These are phyloP conservation scores for Diaphora mendica DNA, from an alignment of 2,888 invertebrate genomes.

Conservation along the genomic window DNA sequence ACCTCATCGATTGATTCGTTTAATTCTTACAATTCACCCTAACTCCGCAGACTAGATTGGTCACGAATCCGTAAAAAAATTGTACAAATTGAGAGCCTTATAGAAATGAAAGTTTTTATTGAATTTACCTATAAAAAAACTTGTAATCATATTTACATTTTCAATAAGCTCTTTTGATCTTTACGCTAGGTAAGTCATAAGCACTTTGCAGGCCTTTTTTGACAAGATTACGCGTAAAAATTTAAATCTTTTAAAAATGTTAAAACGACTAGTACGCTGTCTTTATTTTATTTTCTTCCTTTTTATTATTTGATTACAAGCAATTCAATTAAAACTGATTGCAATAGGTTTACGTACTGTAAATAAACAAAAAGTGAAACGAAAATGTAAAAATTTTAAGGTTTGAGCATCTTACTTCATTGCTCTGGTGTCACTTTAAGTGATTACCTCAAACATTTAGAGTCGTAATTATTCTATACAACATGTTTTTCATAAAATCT, in stretches of 20 bases:
- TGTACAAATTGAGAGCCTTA: neutral
- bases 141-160: neutral
- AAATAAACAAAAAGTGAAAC: no score
- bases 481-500: no score
- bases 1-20: constrained; percentile 21
- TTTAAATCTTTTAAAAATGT: neutral
- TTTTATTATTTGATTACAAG: no score
- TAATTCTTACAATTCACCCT: constrained; percentile 27
- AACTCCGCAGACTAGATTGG: constrained; percentile 14
- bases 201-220: neutral
- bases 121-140: neutral
- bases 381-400: no score
- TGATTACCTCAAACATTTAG: no score
- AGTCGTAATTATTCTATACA: no score
- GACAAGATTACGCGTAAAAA: neutral
- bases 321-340: no score
- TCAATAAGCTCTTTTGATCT: neutral
- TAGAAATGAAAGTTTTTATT: neutral
- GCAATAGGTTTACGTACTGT: no score
- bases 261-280: no score
- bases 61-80: constrained; percentile 1
- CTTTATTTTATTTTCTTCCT: no score
- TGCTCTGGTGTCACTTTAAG: no score
- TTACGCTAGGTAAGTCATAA: neutral
- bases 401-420: no score